Evolutionary conservation across 2,888 invertebrate species (phyloP), one percentile per base, ranked within the genome.

Genomic region (Athripsodes cinereus): DNA sequence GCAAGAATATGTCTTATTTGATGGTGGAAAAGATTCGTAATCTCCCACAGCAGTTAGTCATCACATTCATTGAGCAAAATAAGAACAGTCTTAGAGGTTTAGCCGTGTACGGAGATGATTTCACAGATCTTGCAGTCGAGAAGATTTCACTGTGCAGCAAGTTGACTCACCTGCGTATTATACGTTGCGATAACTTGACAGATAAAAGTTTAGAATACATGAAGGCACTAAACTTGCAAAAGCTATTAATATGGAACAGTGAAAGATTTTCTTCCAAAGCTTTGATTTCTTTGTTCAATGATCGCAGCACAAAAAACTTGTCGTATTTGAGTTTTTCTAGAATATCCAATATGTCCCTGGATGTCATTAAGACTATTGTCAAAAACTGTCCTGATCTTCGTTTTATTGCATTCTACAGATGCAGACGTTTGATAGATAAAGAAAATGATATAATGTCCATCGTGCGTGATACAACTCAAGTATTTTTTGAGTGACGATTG

Each of bases 211-310:
- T 79, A 13, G 62, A 70, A 11, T 65, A 66, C 50, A 64, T 79
- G 40, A 65, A 67, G 20, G 67, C 69, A 58, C 68, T 76, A 18
- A 65, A 65, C 18, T 65, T 77, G 60, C 66, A 71, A 59, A 71
- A 72, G 63, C 68, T 79, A 62, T 74, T 74, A 62, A 68, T 79
- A 60, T 79, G 78, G 78, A 77, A 78, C 64, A 79, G 77, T 65
- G 61, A 57, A 1, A 69, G 68, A 52, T 78, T 79, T 64, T 69
- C 73, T 20, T 75, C 77, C 67, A 63, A 56, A 3, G 70, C 66
- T 60, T 67, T 79, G 44, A 63, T 71, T 3, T 68, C 65, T 61
- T 72, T 73, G 44, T 67, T 79, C 22, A 67, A 69, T n/a, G 69
- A 70, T 62, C 67, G 70, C 1, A 68, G 66, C 59, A 66, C 76